These are phyloP conservation scores for Dynastes tityus DNA, from an alignment of 2,888 invertebrate species.

Conservation along the genomic window DNA sequence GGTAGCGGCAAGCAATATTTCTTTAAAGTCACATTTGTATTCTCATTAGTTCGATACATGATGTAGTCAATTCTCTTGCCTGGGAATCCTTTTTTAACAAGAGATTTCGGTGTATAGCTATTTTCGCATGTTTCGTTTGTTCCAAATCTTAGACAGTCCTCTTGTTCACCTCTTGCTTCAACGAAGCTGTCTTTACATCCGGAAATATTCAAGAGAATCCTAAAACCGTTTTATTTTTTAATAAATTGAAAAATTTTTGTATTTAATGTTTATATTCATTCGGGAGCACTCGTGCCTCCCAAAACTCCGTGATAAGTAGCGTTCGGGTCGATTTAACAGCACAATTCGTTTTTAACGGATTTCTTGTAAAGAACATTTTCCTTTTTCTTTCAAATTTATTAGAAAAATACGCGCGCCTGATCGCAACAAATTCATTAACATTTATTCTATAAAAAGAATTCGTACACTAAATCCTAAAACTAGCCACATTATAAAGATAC, in stretches of 20 bases:
- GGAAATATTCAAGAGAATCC: constrained; percentile 75
- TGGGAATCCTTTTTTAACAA: constrained; percentile 74
- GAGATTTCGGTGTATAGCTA: constrained; percentile 80
- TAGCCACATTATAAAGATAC: no score
- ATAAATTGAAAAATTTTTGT: not conserved
- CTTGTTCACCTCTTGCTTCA: constrained; percentile 60
- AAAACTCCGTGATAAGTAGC: no score
- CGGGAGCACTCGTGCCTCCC: no score
- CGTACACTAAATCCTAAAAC: no score
- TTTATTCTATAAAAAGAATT: no score
- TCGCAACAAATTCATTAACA: no score
- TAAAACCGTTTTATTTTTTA: constrained; percentile 58
- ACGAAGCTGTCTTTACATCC: constrained; percentile 73
- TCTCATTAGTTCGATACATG: constrained; percentile 74
- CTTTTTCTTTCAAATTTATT: no score
- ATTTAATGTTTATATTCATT: not conserved
- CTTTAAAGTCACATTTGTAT: constrained; percentile 67
- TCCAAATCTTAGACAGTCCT: constrained; percentile 69
- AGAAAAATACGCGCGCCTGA: no score
- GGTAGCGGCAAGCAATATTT: constrained; percentile 82
- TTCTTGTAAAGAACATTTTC: no score
- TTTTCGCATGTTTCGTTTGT: constrained; percentile 89
- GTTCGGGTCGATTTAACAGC: no score
- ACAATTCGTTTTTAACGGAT: no score
- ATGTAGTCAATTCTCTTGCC: constrained; percentile 97